Percentiles rank a stretch among this genome's conserved stretches.
Conservation (phyloP, 1,140 invertebrate species). For the Vanessa tameamea region DNA sequence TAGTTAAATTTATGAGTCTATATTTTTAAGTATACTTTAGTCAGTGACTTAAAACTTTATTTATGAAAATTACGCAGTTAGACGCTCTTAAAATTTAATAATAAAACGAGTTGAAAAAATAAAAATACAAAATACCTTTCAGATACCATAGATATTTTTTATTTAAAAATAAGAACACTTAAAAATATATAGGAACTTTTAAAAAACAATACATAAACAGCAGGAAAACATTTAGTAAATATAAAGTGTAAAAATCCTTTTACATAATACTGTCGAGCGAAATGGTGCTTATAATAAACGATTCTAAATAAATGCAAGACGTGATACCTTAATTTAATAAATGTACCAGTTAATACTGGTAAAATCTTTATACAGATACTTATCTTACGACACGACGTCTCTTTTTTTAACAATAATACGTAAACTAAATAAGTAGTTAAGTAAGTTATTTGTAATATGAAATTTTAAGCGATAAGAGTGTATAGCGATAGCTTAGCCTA, state of each 20-base stretch:
- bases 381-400: slow-evolving; percentile 13
- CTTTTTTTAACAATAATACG: slow-evolving; percentile 6
- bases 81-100: background rate
- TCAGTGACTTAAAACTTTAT: background rate
- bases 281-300: slow-evolving; percentile 1
- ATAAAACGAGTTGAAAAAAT: background rate
- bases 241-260: slow-evolving; percentile 2
- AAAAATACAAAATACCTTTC: background rate
- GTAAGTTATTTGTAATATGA: slow-evolving; percentile 14
- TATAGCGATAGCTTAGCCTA: slow-evolving; percentile 13
- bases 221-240: background rate
- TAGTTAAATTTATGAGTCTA: too few species aligned
- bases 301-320: slow-evolving; percentile 21
- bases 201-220: slow-evolving; percentile 11
- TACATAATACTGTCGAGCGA: slow-evolving; percentile 13
- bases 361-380: slow-evolving; percentile 12
- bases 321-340: background rate
- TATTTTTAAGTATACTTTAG: too few species aligned
- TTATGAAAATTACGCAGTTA: too few species aligned
- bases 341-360: slow-evolving; percentile 24
- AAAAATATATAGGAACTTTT: slow-evolving; percentile 25
- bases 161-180: slow-evolving; percentile 17
- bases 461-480: slow-evolving; percentile 16
- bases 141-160: background rate
- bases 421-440: slow-evolving; percentile 25